Percentiles rank a stretch among this genome's conserved stretches.
These are phyloP conservation scores for Actias luna DNA, from an alignment of 2,888 invertebrate species.

Conservation along the genomic window DNA sequence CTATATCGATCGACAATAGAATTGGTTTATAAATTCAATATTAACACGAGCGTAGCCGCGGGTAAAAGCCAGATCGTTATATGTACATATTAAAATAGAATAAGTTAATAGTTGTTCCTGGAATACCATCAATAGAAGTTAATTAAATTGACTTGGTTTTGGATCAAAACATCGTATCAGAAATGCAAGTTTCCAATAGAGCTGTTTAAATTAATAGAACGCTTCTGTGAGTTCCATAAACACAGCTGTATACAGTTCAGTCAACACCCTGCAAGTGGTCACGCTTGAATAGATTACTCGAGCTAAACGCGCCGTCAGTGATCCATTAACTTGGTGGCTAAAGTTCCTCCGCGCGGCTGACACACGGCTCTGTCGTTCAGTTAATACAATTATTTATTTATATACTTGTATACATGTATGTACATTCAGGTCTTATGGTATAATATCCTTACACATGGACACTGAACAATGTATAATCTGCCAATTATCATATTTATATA, in stretches of 20 bases:
- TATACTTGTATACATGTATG: too few species aligned
- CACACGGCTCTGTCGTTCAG: not conserved
- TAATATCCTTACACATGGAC: too few species aligned
- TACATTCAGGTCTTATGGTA: too few species aligned
- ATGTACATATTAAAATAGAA: not conserved
- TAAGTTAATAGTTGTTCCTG: too few species aligned
- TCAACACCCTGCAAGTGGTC: constrained; percentile 14
- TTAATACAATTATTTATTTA: not conserved
- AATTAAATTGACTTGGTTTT: not conserved
- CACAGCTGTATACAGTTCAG: not conserved
- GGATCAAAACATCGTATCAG: not conserved
- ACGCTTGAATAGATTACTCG: constrained; percentile 18
- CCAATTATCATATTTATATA: too few species aligned
- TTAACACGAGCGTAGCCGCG: too few species aligned
- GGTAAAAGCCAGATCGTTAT: too few species aligned
- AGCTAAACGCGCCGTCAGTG: constrained; percentile 16
- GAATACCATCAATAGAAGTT: not conserved
- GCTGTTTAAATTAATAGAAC: not conserved
- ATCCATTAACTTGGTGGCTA: constrained; percentile 21
- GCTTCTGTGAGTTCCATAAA: not conserved
- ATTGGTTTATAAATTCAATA: too few species aligned
- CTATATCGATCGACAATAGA: too few species aligned
- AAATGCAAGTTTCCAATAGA: constrained; percentile 1
- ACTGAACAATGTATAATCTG: too few species aligned
- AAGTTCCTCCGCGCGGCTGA: constrained; percentile 16